Conservation (phyloP, 2,797 vertebrate genomes). For the Danio albolineatus region DNA sequence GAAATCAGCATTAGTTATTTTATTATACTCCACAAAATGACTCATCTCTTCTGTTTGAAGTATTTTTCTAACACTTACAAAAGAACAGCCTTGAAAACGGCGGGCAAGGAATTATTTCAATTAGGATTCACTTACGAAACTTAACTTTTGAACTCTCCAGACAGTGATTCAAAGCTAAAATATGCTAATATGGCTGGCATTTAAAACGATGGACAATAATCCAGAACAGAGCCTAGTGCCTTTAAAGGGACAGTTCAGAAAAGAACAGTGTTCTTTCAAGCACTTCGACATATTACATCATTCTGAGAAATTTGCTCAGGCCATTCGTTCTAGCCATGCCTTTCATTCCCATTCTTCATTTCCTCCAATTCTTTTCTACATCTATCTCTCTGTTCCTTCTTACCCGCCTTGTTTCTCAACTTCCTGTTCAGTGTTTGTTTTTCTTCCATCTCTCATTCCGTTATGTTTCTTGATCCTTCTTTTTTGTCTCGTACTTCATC, state of each 20-base stretch:
- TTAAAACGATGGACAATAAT: neutral
- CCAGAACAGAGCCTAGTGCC: neutral
- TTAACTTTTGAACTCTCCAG: conserved; percentile 22
- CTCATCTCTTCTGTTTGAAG: conserved; percentile 22
- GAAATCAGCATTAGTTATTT: conserved; percentile 42
- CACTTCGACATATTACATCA: neutral
- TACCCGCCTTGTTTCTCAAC: neutral
- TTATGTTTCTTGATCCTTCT: neutral
- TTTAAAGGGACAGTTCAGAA: neutral
- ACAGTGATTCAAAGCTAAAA: conserved; percentile 8
- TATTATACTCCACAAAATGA: conserved; percentile 24
- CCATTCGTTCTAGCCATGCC: too few relatives aligned
- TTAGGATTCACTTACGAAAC: neutral
- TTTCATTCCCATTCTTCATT: neutral
- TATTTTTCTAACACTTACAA: conserved; percentile 8
- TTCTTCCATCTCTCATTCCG: too few relatives aligned
- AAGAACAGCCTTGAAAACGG: conserved; percentile 24
- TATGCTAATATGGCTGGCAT: neutral
- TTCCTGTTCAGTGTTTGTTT: neutral
- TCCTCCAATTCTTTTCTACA: neutral
- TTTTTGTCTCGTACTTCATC: too few relatives aligned
- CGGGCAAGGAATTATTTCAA: conserved; percentile 25
- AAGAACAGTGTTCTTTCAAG: neutral
- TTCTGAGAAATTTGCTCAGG: neutral
- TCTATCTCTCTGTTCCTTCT: neutral